These are phyloP conservation scores for Diarsia rubi DNA, from an alignment of 2,888 invertebrate species.

Conservation along the genomic window DNA sequence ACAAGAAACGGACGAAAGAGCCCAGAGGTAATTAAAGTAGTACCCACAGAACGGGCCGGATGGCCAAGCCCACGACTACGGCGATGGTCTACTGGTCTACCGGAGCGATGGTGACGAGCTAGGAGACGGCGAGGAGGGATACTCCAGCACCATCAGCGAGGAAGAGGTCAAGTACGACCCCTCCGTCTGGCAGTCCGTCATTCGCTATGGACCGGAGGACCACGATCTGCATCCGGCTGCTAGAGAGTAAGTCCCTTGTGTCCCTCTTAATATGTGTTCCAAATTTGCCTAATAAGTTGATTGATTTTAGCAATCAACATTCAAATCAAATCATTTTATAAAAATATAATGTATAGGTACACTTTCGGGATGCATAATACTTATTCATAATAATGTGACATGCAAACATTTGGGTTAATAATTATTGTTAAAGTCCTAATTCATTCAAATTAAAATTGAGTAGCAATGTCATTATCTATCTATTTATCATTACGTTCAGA, in stretches of 20 bases:
- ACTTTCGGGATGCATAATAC: too few relatives aligned
- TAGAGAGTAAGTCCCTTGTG: conserved; percentile 88
- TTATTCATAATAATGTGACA: too few relatives aligned
- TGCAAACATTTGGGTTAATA: too few relatives aligned
- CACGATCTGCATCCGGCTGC: conserved; percentile 87
- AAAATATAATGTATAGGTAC: too few relatives aligned
- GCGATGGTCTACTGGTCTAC: conserved; percentile 91
- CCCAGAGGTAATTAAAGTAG: conserved; percentile 20
- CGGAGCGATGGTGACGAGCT: conserved; percentile 84
- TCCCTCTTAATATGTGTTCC: neutral
- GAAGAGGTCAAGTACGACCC: conserved; percentile 94
- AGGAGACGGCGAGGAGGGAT: conserved; percentile 91
- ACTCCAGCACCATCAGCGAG: conserved; percentile 94
- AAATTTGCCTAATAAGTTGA: neutral
- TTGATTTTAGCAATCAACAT: neutral
- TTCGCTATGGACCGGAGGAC: conserved; percentile 91
- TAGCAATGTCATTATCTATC: too few relatives aligned
- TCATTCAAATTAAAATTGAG: too few relatives aligned
- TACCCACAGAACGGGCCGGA: conserved; percentile 75
- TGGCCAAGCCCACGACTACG: conserved; percentile 85
- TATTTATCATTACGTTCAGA: too few relatives aligned
- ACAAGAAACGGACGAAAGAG: neutral
- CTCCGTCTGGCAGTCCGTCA: conserved; percentile 93
- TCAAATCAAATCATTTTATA: too few relatives aligned
- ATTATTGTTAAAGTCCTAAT: too few relatives aligned